A percentile compares a stretch with the other conserved stretches of the same genome.
Conservation (phyloP, 2,113 vertebrate genomes). For the Bufo gargarizans region DNA sequence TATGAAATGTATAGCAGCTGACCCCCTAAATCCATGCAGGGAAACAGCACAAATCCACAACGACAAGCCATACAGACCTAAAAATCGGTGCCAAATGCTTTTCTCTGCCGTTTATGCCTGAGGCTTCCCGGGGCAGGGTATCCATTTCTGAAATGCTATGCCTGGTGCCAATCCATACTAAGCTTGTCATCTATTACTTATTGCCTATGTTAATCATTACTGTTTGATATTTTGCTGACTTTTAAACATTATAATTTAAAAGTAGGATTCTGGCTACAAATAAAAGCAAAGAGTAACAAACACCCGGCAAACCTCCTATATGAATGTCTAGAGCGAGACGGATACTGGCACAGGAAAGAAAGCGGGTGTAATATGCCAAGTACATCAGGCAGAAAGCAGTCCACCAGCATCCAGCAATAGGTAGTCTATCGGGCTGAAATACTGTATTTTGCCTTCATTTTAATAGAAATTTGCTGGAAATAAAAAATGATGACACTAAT, state of each 20-base stretch:
- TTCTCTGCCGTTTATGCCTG: background rate
- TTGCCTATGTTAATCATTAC: background rate
- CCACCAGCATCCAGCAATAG: background rate
- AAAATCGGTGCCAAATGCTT: background rate
- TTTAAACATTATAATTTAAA: background rate
- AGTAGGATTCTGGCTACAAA: background rate
- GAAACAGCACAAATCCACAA: slow-evolving; percentile 3
- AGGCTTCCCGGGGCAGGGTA: background rate
- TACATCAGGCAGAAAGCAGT: background rate
- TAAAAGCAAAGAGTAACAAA: background rate
- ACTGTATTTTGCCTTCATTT: background rate
- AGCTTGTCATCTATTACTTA: background rate
- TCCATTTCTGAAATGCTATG: slow-evolving; percentile 23
- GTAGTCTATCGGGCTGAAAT: background rate
- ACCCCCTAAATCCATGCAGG: background rate
- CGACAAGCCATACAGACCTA: background rate
- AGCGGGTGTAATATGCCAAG: background rate
- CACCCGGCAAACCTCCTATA: background rate
- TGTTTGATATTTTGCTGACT: background rate
- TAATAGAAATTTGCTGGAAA: background rate
- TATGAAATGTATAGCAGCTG: background rate
- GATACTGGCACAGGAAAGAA: background rate
- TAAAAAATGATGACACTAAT: background rate
- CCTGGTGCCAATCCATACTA: background rate
- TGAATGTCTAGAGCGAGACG: background rate